These are phyloP conservation scores for Lasioglossum oenotherae DNA, from an alignment of 2,888 invertebrate genomes.

Conservation along the genomic window DNA sequence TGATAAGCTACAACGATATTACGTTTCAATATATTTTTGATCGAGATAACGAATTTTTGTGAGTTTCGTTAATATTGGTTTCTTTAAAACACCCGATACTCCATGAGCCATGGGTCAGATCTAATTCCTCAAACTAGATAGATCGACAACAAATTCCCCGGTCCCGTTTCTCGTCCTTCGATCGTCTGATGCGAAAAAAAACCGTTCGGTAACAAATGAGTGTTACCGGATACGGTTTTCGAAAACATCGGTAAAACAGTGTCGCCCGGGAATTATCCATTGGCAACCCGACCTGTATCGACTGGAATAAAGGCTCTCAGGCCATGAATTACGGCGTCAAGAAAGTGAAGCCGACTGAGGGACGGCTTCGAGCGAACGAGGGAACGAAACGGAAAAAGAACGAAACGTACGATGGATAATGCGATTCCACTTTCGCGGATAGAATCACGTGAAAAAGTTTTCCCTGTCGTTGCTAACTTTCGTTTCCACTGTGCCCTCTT, in stretches of 20 bases:
- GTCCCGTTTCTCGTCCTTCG: neutral
- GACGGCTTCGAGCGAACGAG: neutral
- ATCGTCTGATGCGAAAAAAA: conserved; percentile 13
- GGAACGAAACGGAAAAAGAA: conserved; percentile 18
- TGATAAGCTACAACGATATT: too few relatives aligned
- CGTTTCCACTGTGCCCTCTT: conserved; percentile 43
- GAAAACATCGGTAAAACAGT: conserved; percentile 55
- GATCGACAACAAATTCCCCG: neutral
- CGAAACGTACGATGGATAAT: conserved; percentile 70
- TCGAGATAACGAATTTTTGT: too few relatives aligned
- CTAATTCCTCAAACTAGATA: neutral
- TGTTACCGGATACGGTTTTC: conserved; percentile 42
- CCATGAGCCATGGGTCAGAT: neutral
- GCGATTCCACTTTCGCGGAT: conserved; percentile 67
- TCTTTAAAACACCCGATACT: neutral
- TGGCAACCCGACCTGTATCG: conserved; percentile 59
- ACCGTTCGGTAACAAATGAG: conserved; percentile 43
- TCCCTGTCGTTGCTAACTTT: conserved; percentile 60
- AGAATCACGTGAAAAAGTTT: conserved; percentile 68
- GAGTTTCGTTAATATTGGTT: neutral
- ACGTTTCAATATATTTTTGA: too few relatives aligned
- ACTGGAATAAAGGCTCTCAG: conserved; percentile 31
- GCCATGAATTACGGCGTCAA: conserved; percentile 58
- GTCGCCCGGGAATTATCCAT: conserved; percentile 55
- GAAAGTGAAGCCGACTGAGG: conserved; percentile 35